Base-by-base conservation (phyloP, 1,140 invertebrate genomes). In the Propsilocerus akamusi region DNA sequence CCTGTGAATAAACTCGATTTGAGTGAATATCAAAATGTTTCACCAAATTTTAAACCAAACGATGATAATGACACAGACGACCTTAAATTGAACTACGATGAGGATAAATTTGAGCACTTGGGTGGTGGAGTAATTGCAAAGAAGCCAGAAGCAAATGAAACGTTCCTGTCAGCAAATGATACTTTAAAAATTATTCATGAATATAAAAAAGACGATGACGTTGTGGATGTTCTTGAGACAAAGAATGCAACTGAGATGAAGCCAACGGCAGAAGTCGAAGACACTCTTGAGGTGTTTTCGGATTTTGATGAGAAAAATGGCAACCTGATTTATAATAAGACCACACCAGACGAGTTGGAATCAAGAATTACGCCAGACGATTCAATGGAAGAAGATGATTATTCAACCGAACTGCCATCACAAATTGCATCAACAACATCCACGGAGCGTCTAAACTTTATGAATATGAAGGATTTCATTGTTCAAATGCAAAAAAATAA, bases 61-160 rank as follows among this genome's bases (percentile, higher is more conserved):
- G 28, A 30, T 8, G n/a, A 30, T n/a, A 30, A 30, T 30, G 28
- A n/a, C 8, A 30, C 28, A 30, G 28, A 8, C 8, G 28, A 30
- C 8, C 28, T 8, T n/a, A 41, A 41, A 11, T 8, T 30, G 10
- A 30, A 30, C 22, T 41, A 41, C 17, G 34, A 41, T 41, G 34
- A 41, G 17, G 22, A 41, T 41, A 41, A 41, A 49, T 64, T 64
- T 20, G 62, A 64, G 47, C 62, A 64, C 54, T 51, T 64, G 4
- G 62, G 62, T 2, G 62, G 61, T 1, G 62, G 62, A 6, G 62
- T 64, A 2, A 60, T 64, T 11, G 59, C 59, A 28, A 64, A 64
- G 47, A 64, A 64, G 50, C 59, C 59, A 6, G 58, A 41, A 7
- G 6, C 10, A 24, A 12, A 46, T 46, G 24, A 5, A n/a, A n/a